phyloP scores from a whole-genome alignment of 2,113 vertebrate species.

The human region GRCh38 chr4:177960001-177960500 shows the following conservation, averaged over 20 bases:
- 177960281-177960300: slow-evolving; percentile 38
- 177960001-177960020: neutral
- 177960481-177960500: slow-evolving; percentile 34
- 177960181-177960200: neutral
- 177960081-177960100: neutral
- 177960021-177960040: neutral
- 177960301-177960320: neutral
- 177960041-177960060: neutral
- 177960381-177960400: slow-evolving; percentile 33
- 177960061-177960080: rapidly evolving
- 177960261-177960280: neutral
- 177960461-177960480: slow-evolving; percentile 60
- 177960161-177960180: neutral
- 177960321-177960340: slow-evolving; percentile 1
- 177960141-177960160: neutral
- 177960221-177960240: neutral
- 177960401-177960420: slow-evolving; percentile 72
- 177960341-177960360: neutral
- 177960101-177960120: neutral
- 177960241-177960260: neutral
- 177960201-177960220: neutral
- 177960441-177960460: neutral
- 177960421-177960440: slow-evolving; percentile 52
- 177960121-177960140: neutral
- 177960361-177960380: slow-evolving; percentile 53